Conservation (phyloP, 2,113 vertebrate species). For the Semnornis frantzii region DNA sequence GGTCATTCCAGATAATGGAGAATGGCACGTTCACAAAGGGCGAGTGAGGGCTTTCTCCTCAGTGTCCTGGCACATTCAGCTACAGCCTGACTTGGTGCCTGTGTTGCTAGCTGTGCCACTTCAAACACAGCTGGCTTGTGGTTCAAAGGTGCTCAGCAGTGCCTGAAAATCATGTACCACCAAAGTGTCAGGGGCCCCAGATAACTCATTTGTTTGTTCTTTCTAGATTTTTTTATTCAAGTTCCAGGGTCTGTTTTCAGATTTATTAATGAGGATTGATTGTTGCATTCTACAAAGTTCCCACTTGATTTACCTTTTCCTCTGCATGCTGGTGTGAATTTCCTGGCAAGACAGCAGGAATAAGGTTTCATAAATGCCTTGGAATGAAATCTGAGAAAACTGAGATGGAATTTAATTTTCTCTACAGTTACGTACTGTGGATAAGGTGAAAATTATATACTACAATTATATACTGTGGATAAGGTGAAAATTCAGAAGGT, state of each 20-base stretch:
- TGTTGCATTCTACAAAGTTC: background rate
- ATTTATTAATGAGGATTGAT: background rate
- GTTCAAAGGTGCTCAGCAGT: background rate
- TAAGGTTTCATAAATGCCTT: background rate
- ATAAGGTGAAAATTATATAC: background rate
- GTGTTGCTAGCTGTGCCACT: background rate
- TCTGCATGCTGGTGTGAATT: background rate
- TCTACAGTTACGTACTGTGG: background rate
- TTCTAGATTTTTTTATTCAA: background rate
- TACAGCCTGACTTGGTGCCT: fast-evolving
- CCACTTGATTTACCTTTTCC: background rate
- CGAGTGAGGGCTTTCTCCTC: background rate
- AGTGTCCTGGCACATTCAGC: background rate
- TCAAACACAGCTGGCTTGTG: background rate
- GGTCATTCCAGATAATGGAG: background rate
- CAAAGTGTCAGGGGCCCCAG: background rate
- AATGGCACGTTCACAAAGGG: background rate
- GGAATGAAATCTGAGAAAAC: background rate
- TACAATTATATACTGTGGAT: background rate
- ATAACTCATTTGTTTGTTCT: background rate
- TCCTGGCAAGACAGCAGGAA: background rate
- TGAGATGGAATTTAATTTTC: background rate
- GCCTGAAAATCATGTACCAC: background rate
- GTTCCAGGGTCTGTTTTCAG: background rate
- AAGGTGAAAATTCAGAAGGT: background rate